Conservation (phyloP, 2,797 vertebrate species). For the Sarcoramphus papa region DNA sequence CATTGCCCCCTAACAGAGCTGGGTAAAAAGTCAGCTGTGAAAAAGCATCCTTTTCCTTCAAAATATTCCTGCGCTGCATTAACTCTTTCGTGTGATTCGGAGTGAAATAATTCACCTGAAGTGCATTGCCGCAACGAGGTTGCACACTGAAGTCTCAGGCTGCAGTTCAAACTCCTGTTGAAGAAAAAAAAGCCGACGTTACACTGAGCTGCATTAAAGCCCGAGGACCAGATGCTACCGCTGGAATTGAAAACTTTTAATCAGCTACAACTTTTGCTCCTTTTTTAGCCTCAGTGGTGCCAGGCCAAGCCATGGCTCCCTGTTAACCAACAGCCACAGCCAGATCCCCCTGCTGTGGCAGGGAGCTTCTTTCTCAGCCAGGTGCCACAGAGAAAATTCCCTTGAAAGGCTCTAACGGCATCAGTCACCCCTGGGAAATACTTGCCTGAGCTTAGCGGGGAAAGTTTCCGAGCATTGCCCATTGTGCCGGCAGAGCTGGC, state of each 20-base stretch:
- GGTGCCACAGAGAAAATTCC: not conserved
- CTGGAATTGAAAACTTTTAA: not conserved
- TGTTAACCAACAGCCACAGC: not conserved
- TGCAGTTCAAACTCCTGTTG: not conserved
- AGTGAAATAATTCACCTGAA: not conserved
- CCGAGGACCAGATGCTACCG: not conserved
- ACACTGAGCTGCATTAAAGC: not conserved
- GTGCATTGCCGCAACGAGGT: fast-evolving
- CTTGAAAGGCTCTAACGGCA: not conserved
- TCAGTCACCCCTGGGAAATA: not conserved
- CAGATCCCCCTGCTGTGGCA: not conserved
- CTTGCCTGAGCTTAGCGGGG: fast-evolving
- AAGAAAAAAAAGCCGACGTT: not conserved
- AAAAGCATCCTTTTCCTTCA: not conserved
- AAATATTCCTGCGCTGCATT: not conserved
- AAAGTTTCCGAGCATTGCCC: not conserved
- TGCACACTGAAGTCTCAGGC: not conserved
- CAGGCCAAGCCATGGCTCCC: not conserved
- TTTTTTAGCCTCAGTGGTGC: not conserved
- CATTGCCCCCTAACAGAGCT: not conserved
- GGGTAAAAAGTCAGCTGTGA: not conserved
- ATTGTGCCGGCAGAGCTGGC: not conserved
- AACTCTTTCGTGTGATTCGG: not conserved
- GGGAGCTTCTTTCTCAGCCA: not conserved
- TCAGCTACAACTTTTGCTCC: not conserved